phyloP scores from a whole-genome alignment of 2,888 invertebrate species.

The Eudemis profundana region DNA sequence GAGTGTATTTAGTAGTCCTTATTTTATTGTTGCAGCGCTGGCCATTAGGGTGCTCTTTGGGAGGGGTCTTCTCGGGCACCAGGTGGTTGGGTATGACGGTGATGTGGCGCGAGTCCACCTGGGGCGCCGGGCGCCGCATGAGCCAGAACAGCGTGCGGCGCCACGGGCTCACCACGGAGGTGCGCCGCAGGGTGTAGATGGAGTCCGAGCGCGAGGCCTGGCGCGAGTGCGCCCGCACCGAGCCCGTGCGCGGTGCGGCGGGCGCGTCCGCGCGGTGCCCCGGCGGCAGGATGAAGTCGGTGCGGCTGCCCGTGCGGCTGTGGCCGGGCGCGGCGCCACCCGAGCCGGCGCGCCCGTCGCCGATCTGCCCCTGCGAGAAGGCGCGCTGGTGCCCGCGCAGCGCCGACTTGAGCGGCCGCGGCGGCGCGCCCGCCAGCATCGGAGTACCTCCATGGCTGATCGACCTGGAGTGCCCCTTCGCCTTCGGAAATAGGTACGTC shows the following conservation, averaged over 20 bases:
- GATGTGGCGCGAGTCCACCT: constrained; percentile 89
- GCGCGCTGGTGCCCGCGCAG: constrained; percentile 92
- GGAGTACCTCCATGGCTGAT: constrained; percentile 93
- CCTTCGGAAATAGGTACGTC: constrained; percentile 82
- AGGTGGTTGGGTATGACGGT: constrained; percentile 94
- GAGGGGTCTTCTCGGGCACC: constrained; percentile 92
- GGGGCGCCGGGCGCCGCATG: constrained; percentile 86
- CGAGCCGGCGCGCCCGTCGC: constrained; percentile 82
- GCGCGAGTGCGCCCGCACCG: constrained; percentile 87
- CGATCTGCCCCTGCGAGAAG: constrained; percentile 94
- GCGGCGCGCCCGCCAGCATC: constrained; percentile 74
- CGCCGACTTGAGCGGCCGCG: constrained; percentile 90
- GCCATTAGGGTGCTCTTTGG: constrained; percentile 94
- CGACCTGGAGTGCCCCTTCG: constrained; percentile 90
- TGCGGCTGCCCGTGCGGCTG: constrained; percentile 93
- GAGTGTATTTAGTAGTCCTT: constrained; percentile 97
- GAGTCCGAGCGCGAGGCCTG: constrained; percentile 95
- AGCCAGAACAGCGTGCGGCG: constrained; percentile 87
- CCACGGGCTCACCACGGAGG: constrained; percentile 90
- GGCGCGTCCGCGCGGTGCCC: constrained; percentile 89
- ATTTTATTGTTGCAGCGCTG: constrained; percentile 93
- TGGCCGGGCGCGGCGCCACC: constrained; percentile 84
- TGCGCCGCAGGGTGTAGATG: constrained; percentile 93
- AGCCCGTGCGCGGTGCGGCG: constrained; percentile 78
- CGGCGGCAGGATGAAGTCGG: constrained; percentile 95